Evolutionary conservation across 1,140 invertebrate genomes (phyloP), one percentile per base, ranked within the genome.

Genomic region (Eupeodes corollae): DNA sequence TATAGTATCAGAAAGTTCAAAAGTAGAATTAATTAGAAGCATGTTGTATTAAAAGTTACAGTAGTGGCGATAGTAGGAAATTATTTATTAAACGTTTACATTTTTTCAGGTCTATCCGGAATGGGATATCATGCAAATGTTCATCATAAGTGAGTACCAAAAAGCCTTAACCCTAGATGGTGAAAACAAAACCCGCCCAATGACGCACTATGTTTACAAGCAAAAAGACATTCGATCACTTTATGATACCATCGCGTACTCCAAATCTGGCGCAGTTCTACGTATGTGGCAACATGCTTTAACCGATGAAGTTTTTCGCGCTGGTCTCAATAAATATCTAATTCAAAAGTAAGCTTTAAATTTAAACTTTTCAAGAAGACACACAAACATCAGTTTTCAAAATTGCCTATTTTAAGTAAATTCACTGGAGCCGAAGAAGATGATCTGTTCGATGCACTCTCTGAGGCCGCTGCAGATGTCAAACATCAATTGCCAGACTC

Each of bases 201-300:
- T 88, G 54, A 79, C 79, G 33, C 71, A 77, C n/a, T 73, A 74
- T 8, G 80, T 82, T 3, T 51, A 72, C 26, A 74, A 76, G 46
- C 80, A 82, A 5, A 55, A 53, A 8, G 77, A 85, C 61, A 84
- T 88, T 32, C 73, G 71, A 8, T 69, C 70, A 26, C 75, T 84
- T 18, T 88, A 88, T 58, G 82, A 86, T 57, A 69, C 64, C 11
- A 84, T 86, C 42, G 79, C 80, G 0, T 88, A 88, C 56, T 69
- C 67, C 41, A 74, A 74, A 61, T 73, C 74, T 47, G 73, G 71
- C 42, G 70, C 69, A 42, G 73, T 97, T 16, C 82, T 97, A 13
- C 75, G 88, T 35, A 97, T 95, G 91, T 91, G 95, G 81, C 79
- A 88, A 57, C 81, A 90, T 60, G 92, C 92, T 56, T 75, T 95